Evolutionary conservation across 1,140 invertebrate species (phyloP).

Genomic region (Calephelis virginiensis): DNA sequence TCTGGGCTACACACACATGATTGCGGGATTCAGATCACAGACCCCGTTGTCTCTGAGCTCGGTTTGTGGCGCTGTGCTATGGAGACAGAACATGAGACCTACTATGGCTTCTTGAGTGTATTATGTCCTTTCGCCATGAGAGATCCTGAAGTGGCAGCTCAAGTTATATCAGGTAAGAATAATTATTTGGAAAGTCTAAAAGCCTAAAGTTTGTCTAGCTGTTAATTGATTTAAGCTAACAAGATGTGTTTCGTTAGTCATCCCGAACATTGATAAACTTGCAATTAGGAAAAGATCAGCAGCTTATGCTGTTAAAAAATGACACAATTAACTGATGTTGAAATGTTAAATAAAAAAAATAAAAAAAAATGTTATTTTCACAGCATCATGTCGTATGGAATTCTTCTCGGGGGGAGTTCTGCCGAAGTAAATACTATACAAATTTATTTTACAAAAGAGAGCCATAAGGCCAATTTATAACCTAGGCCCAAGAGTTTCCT

Average conservation of each 20-base stretch:
- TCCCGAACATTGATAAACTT: too few species aligned
- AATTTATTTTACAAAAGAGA: too few species aligned
- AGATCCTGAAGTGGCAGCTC: slow-evolving; percentile 42
- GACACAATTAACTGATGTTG: too few species aligned
- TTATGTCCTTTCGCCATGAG: slow-evolving; percentile 40
- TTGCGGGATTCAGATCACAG: slow-evolving; percentile 49
- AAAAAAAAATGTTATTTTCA: too few species aligned
- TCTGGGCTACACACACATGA: slow-evolving; percentile 35
- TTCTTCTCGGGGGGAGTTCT: too few species aligned
- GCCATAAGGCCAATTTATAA: too few species aligned
- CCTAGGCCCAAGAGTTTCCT: too few species aligned
- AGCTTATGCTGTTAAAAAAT: too few species aligned
- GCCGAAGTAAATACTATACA: too few species aligned
- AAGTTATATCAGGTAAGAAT: slow-evolving; percentile 35
- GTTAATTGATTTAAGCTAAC: not conserved
- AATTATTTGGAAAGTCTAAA: not conserved
- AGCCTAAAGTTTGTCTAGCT: not conserved
- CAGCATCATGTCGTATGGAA: too few species aligned
- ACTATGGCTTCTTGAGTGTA: slow-evolving; percentile 52
- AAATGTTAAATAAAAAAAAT: too few species aligned
- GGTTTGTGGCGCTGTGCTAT: slow-evolving; percentile 60
- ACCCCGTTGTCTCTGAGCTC: slow-evolving; percentile 38
- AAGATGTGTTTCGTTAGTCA: not conserved
- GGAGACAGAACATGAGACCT: slow-evolving; percentile 42
- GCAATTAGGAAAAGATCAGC: too few species aligned